Percentiles rank a stretch among this genome's conserved stretches.
These are phyloP conservation scores for Rhagonycha fulva DNA, from an alignment of 2,888 invertebrate genomes.

Conservation along the genomic window DNA sequence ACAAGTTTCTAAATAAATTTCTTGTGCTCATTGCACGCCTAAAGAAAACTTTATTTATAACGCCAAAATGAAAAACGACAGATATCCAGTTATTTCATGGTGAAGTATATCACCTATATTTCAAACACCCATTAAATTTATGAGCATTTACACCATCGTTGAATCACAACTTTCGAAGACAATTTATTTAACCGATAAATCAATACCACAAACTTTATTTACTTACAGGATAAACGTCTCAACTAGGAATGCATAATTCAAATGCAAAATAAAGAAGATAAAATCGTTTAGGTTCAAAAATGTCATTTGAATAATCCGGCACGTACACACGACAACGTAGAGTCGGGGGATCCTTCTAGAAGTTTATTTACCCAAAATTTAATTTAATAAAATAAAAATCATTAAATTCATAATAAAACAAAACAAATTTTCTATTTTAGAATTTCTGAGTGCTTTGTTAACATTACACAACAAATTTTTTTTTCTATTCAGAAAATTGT, in stretches of 20 bases:
- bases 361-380: background rate
- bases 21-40: too few species aligned
- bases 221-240: background rate
- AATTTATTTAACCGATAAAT: background rate
- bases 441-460: background rate
- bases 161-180: background rate
- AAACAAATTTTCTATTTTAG: background rate
- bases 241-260: background rate
- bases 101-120: background rate
- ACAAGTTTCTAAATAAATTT: too few species aligned
- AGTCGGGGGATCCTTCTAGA: background rate
- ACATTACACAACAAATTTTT: background rate
- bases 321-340: background rate
- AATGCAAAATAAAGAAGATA: background rate
- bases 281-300: background rate
- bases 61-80: background rate
- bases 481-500: background rate
- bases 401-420: background rate
- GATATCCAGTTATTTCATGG: background rate
- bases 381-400: background rate
- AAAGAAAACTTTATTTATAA: background rate
- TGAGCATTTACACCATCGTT: background rate
- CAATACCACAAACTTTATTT: background rate
- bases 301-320: background rate
- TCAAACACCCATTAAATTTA: background rate